phyloP scores from a whole-genome alignment of 2,113 vertebrate species.

The Sorex fumeus region DNA sequence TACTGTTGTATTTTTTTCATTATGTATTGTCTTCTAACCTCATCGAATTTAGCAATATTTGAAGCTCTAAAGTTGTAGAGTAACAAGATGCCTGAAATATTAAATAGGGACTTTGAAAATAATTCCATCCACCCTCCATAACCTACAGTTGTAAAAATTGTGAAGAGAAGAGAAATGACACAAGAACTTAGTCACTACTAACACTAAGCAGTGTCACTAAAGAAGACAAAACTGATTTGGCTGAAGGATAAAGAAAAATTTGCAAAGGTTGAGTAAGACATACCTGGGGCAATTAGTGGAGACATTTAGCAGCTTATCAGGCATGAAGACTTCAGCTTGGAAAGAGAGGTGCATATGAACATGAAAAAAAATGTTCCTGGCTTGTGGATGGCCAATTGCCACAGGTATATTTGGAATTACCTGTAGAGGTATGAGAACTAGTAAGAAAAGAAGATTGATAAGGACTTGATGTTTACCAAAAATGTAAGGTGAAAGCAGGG shows the following conservation, averaged over 20 bases:
- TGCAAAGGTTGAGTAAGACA: background rate
- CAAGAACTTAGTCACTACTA: background rate
- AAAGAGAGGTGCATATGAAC: background rate
- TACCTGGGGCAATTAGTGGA: background rate
- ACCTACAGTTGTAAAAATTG: background rate
- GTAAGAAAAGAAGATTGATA: background rate
- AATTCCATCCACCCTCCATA: background rate
- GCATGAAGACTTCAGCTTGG: background rate
- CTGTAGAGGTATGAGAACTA: background rate
- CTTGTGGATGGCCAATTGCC: background rate
- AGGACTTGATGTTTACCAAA: background rate
- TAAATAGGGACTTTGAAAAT: constrained; percentile 15
- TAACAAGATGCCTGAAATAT: background rate
- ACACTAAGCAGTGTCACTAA: too few species aligned
- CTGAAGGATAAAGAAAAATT: background rate
- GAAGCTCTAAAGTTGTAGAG: background rate
- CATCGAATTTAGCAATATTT: background rate
- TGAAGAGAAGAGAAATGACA: background rate
- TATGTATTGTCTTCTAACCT: background rate
- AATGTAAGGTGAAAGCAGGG: background rate
- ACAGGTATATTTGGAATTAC: background rate
- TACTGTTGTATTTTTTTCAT: background rate
- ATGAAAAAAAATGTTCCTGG: too few species aligned
- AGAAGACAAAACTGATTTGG: background rate
- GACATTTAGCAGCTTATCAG: too few species aligned